Conservation (phyloP, 2,113 vertebrate species). For the Anhinga anhinga region DNA sequence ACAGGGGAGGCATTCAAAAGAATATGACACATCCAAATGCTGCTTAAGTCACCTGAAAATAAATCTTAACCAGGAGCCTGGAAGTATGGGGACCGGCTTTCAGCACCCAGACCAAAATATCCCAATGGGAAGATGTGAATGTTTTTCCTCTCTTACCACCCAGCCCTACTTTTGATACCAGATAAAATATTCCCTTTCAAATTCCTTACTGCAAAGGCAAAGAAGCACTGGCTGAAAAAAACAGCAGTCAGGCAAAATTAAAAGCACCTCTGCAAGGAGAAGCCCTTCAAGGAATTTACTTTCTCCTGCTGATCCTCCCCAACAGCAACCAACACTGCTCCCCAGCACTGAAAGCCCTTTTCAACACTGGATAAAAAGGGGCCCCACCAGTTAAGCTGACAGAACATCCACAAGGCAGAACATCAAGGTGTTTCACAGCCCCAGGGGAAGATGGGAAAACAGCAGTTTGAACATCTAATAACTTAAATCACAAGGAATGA, state of each 20-base stretch:
- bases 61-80: not conserved
- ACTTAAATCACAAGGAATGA: not conserved
- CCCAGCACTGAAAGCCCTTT: constrained; percentile 1
- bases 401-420: constrained; percentile 3
- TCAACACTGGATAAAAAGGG: constrained; percentile 2
- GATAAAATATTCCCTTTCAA: not conserved
- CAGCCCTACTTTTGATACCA: not conserved
- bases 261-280: not conserved
- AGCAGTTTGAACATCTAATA: not conserved
- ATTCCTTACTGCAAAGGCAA: not conserved
- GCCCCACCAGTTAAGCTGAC: not conserved
- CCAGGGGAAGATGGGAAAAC: not conserved
- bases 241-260: not conserved
- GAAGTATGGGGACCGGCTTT: not conserved
- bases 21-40: rapidly evolving
- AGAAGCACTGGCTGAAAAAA: not conserved
- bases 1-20: not conserved
- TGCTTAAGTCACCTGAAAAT: not conserved
- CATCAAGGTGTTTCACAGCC: not conserved
- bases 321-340: not conserved
- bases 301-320: not conserved
- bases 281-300: constrained; percentile 25
- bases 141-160: not conserved
- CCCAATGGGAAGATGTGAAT: not conserved
- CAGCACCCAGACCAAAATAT: not conserved